Base-by-base conservation (phyloP, 2,888 invertebrate species). In the Andrena bicolor region DNA sequence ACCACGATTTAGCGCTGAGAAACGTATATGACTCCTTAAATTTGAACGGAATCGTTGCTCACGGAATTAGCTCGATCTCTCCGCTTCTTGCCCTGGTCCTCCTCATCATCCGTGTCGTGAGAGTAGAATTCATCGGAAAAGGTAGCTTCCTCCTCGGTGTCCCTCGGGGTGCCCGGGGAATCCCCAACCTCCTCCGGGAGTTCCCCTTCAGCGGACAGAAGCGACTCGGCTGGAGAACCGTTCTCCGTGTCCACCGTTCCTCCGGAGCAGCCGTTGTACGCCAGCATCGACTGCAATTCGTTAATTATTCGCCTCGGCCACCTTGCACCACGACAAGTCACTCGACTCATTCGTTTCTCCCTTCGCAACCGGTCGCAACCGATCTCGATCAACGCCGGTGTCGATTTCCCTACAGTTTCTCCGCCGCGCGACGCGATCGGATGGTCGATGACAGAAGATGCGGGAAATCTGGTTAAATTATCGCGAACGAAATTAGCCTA, bases 51-150 rank as follows among this genome's bases (percentile, higher is more conserved):
- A 69, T 41, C 41, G 48, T 63, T 35, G 70, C 90, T 90, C 87
- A 92, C 92, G 71, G 90, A 90, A 74, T 86, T 89, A 8, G 87
- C 75, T 3, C 87, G 93, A 80, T 89, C 93, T 87, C 90, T 92
- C 72, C 92, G 91, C 51, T 92, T 90, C 83, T 88, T 93, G 79
- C 76, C 89, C 74, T 91, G 94, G 83, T 89, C 94, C 90, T 95
- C 95, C n/a, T 97, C 97, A 70, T 97, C 97, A 86, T 97, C 97
- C 68, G 97, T 97, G 88, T 97, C 97, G 23, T 96, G 96, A 0
- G 97, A 94, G 48, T 97, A 97, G 87, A 97, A 96, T 87, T 97
- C 97, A 69, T 97, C 96, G 35, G 96, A 96, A 86, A 96, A 90
- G 10, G 93, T 94, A 64, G 95, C 95, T 72, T 95, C 95, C 76